A percentile compares a stretch with the other conserved stretches of the same genome.
Conservation (phyloP, 2,113 vertebrate species). For the Talpa occidentalis region DNA sequence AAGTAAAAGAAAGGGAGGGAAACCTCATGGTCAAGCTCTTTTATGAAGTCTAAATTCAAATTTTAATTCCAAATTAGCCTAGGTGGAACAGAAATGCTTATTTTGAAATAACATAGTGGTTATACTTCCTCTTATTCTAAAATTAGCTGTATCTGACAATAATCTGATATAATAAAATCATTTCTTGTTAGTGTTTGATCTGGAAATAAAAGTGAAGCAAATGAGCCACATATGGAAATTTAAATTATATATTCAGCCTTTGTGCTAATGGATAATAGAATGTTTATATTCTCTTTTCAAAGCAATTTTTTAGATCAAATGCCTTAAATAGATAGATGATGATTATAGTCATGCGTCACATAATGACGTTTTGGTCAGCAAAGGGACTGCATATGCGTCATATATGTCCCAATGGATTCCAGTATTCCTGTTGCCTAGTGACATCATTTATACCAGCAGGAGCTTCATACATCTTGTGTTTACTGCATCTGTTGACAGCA, state of each 20-base stretch:
- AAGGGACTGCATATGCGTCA: no score
- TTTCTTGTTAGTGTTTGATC: slow-evolving; percentile 35
- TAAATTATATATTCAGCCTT: slow-evolving; percentile 23
- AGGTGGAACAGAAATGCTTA: not conserved
- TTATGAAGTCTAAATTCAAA: slow-evolving; percentile 15
- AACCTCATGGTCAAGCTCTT: not conserved
- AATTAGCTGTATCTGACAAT: not conserved
- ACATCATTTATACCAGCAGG: no score
- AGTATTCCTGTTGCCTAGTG: no score
- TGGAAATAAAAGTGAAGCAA: slow-evolving; percentile 22
- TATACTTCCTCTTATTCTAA: not conserved
- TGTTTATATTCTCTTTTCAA: slow-evolving; percentile 11
- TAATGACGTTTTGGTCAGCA: no score
- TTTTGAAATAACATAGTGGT: not conserved
- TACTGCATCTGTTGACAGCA: no score
- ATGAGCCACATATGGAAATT: not conserved
- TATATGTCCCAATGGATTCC: no score
- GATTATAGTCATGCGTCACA: not conserved
- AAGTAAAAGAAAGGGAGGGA: slow-evolving; percentile 1
- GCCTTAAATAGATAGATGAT: not conserved
- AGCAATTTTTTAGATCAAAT: slow-evolving; percentile 25
- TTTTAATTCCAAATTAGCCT: slow-evolving; percentile 13
- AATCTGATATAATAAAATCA: not conserved
- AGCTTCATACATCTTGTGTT: no score
- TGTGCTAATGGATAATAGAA: slow-evolving; percentile 19